Conservation (phyloP, 2,797 vertebrate species). For the Syngnathus acus region DNA sequence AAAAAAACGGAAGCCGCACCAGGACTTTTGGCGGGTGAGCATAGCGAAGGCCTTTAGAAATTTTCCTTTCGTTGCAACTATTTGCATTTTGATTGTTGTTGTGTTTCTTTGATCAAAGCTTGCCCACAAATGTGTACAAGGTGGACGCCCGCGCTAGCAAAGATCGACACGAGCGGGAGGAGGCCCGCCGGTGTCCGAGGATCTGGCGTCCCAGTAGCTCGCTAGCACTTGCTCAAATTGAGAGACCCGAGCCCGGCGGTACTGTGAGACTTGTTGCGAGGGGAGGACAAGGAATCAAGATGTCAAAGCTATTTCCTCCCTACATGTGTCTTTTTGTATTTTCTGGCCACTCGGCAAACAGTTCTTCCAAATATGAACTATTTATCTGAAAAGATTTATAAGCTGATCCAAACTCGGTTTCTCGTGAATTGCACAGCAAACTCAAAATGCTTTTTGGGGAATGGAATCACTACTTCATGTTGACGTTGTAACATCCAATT, state of each 20-base stretch:
- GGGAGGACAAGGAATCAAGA: slow-evolving; percentile 53
- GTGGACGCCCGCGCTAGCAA: slow-evolving; percentile 58
- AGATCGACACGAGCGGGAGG: slow-evolving; percentile 52
- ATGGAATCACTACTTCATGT: slow-evolving; percentile 78
- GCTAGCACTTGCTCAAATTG: slow-evolving; percentile 56
- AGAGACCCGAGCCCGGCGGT: slow-evolving; percentile 58
- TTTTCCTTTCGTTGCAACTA: slow-evolving; percentile 56
- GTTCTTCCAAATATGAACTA: slow-evolving; percentile 51
- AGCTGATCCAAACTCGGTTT: slow-evolving; percentile 72
- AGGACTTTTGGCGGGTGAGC: slow-evolving; percentile 51
- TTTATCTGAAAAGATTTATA: slow-evolving; percentile 76
- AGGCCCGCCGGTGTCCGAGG: background rate
- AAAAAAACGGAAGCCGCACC: slow-evolving; percentile 38
- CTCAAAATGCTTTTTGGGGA: slow-evolving; percentile 66
- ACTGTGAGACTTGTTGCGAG: slow-evolving; percentile 69
- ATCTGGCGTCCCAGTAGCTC: slow-evolving; percentile 63
- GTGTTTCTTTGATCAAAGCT: slow-evolving; percentile 35
- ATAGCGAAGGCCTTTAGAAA: slow-evolving; percentile 33
- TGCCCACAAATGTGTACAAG: slow-evolving; percentile 58
- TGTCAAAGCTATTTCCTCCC: slow-evolving; percentile 66
- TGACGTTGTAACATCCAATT: slow-evolving; percentile 44
- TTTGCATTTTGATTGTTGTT: slow-evolving; percentile 40
- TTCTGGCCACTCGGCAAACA: slow-evolving; percentile 71
- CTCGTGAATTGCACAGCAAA: slow-evolving; percentile 70
- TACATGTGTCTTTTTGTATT: slow-evolving; percentile 63